Evolutionary conservation across 2,888 invertebrate genomes (phyloP).

Genomic region (Erannis defoliaria): DNA sequence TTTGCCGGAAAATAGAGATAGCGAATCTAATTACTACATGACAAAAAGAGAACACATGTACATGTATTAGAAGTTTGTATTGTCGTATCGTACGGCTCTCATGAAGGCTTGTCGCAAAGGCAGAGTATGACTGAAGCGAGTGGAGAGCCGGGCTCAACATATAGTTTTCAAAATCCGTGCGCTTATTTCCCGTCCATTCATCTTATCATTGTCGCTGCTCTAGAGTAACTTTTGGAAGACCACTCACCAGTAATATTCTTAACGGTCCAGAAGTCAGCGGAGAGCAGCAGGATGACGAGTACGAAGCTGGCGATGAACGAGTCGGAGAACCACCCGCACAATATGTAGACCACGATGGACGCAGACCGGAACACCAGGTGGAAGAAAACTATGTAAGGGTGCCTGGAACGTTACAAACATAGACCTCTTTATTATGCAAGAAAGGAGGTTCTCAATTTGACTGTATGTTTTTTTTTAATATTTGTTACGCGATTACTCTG

Average conservation of each 20-base stretch:
- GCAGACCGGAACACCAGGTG: slow-evolving; percentile 95
- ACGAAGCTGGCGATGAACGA: slow-evolving; percentile 99
- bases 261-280: slow-evolving; percentile 99
- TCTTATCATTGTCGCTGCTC: not conserved
- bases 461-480: too few species aligned
- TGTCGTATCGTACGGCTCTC: too few species aligned
- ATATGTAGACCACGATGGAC: slow-evolving; percentile 94
- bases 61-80: too few species aligned
- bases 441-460: not conserved
- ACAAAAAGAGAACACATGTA: too few species aligned
- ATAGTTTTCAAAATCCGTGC: too few species aligned
- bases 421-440: not conserved
- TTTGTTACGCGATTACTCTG: too few species aligned
- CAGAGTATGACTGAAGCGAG: too few species aligned
- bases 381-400: slow-evolving; percentile 97
- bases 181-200: too few species aligned
- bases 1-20: too few species aligned
- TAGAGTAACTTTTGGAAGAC: not conserved
- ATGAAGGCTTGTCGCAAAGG: too few species aligned
- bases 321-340: slow-evolving; percentile 95
- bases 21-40: too few species aligned
- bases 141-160: too few species aligned
- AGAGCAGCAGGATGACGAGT: slow-evolving; percentile 94
- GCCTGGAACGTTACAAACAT: slow-evolving; percentile 86
- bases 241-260: slow-evolving; percentile 95